Conservation (phyloP, 2,113 vertebrate genomes). For the Panthera uncia region DNA sequence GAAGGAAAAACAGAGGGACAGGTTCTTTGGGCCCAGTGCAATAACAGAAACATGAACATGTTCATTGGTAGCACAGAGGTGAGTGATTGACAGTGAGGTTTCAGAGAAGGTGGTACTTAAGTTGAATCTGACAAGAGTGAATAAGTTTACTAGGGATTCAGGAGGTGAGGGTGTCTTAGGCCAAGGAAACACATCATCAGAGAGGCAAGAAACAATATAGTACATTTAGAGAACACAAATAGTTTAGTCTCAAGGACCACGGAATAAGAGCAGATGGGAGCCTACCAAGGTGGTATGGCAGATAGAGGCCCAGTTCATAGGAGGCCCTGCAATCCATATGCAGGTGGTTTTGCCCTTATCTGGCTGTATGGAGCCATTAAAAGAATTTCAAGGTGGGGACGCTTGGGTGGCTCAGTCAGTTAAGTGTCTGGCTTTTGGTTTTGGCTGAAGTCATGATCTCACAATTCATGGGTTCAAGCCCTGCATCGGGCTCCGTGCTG, state of each 20-base stretch:
- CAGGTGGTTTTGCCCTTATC: not conserved
- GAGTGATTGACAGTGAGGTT: not conserved
- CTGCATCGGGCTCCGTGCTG: no score
- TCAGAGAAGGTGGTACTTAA: not conserved
- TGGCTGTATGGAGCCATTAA: not conserved
- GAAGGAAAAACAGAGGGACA: not conserved
- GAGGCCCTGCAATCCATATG: rapidly evolving
- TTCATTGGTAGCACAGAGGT: not conserved
- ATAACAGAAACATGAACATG: not conserved
- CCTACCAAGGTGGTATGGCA: not conserved
- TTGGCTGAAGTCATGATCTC: no score
- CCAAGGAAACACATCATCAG: not conserved
- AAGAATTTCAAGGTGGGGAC: not conserved
- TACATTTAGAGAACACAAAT: not conserved
- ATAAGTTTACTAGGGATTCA: not conserved
- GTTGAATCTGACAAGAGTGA: not conserved
- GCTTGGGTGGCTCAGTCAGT: no score
- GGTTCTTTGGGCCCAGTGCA: not conserved
- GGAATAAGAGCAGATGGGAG: not conserved
- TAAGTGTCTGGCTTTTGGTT: no score
- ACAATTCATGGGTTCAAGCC: no score
- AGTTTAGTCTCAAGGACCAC: not conserved
- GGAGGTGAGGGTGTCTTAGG: not conserved
- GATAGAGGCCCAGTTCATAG: not conserved
- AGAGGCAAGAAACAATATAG: not conserved